Conservation (phyloP, 2,888 invertebrate species). For the Metalampra italica region DNA sequence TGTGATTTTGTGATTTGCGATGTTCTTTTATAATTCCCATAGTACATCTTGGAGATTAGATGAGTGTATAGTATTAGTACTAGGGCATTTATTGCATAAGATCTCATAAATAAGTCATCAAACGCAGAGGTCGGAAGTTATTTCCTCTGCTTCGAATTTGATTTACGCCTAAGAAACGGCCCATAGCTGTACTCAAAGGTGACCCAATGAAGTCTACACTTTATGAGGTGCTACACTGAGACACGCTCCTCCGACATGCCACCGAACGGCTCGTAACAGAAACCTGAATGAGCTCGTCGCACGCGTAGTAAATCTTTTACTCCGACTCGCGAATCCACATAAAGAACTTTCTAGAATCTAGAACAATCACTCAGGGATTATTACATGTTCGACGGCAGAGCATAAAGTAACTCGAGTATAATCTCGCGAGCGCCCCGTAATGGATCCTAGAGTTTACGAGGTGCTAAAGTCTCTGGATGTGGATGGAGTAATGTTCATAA, state of each 20-base stretch:
- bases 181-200: constrained; percentile 7
- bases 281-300: constrained; percentile 32
- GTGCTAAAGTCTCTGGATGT: constrained; percentile 55
- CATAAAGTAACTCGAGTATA: constrained; percentile 38
- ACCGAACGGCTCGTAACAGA: constrained; percentile 26
- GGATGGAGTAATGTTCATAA: constrained; percentile 60
- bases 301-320: constrained; percentile 21
- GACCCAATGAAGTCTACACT: constrained; percentile 30
- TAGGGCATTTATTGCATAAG: too few relatives aligned
- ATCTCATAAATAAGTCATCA: too few relatives aligned
- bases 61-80: too few relatives aligned
- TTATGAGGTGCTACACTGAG: constrained; percentile 38
- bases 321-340: constrained; percentile 8
- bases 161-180: background rate
- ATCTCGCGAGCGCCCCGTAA: constrained; percentile 48
- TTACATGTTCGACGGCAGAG: constrained; percentile 30
- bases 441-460: constrained; percentile 63
- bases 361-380: constrained; percentile 34
- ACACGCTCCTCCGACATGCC: constrained; percentile 20
- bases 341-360: constrained; percentile 18
- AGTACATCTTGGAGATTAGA: too few relatives aligned
- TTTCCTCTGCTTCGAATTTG: background rate
- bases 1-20: too few relatives aligned
- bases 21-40: too few relatives aligned
- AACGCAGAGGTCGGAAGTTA: background rate